Evolutionary conservation across 2,888 invertebrate species (phyloP).

Genomic region (Palloptera scutellata): DNA sequence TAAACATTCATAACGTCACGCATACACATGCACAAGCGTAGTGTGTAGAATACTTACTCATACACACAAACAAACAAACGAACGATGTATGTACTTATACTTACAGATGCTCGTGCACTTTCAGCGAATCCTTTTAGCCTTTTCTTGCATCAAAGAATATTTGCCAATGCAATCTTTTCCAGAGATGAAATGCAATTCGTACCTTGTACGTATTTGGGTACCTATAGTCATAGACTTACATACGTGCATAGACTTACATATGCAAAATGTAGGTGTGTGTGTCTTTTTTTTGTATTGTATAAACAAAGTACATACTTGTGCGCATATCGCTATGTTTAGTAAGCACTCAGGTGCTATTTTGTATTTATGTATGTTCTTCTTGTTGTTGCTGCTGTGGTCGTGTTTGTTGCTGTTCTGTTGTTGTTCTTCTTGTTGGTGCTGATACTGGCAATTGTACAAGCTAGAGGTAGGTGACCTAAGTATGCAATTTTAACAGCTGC

Average conservation of each 20-base stretch:
- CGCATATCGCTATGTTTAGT: constrained; percentile 37
- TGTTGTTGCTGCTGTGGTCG: constrained; percentile 12
- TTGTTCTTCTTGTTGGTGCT: constrained; percentile 8
- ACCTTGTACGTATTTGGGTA: constrained; percentile 32
- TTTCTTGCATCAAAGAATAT: constrained; percentile 28
- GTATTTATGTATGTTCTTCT: too few species aligned
- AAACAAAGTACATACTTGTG: constrained; percentile 29
- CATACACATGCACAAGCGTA: neutral
- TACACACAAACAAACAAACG: too few species aligned
- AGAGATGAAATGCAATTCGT: constrained; percentile 61
- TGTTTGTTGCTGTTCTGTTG: constrained; percentile 13
- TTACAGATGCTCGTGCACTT: too few species aligned
- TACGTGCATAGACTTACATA: neutral
- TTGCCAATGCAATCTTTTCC: constrained; percentile 36
- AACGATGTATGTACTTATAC: too few species aligned
- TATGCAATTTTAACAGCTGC: constrained; percentile 51
- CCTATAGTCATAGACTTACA: neutral
- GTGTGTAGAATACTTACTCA: neutral
- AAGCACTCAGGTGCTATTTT: constrained; percentile 43
- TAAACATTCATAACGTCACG: constrained; percentile 22
- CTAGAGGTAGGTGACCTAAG: constrained; percentile 49
- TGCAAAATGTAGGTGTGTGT: constrained; percentile 1
- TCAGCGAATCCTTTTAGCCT: too few species aligned
- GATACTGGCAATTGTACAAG: constrained; percentile 1
- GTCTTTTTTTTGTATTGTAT: constrained; percentile 4